Conservation (phyloP, 2,888 invertebrate genomes). For the Branchellion lobata region DNA sequence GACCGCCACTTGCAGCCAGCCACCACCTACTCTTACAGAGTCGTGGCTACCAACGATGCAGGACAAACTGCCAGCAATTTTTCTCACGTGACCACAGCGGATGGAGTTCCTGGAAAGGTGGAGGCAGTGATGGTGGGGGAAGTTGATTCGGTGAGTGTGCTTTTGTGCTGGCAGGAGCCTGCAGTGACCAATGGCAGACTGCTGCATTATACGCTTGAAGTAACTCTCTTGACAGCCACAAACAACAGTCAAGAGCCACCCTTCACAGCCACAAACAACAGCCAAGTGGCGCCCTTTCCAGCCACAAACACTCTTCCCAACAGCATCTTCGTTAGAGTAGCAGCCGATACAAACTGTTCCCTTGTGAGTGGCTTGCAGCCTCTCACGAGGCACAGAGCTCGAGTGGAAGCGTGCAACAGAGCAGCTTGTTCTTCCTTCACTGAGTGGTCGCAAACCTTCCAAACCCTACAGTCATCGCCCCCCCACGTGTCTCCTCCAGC, state of each 20-base stretch:
- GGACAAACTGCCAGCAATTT: not conserved
- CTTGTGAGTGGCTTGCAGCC: not conserved
- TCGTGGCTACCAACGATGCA: not conserved
- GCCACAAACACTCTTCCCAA: not conserved
- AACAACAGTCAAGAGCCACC: not conserved
- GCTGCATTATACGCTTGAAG: not conserved
- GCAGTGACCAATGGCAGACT: not conserved
- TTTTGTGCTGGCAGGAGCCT: not conserved
- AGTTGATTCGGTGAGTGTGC: not conserved
- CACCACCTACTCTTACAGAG: not conserved
- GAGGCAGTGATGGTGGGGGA: not conserved
- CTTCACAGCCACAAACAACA: not conserved
- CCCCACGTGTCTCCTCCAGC: not conserved
- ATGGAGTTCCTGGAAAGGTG: not conserved
- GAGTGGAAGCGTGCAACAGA: not conserved
- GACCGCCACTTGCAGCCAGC: not conserved
- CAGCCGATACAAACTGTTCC: not conserved
- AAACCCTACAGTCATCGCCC: not conserved
- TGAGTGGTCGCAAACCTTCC: not conserved
- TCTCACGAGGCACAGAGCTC: not conserved
- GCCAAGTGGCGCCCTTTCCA: not conserved
- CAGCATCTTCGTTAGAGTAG: not conserved
- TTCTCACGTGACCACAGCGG: not conserved
- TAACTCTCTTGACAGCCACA: not conserved
- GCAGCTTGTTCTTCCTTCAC: not conserved